phyloP scores from a whole-genome alignment of 2,113 vertebrate species.

The Myotis lucifugus region DNA sequence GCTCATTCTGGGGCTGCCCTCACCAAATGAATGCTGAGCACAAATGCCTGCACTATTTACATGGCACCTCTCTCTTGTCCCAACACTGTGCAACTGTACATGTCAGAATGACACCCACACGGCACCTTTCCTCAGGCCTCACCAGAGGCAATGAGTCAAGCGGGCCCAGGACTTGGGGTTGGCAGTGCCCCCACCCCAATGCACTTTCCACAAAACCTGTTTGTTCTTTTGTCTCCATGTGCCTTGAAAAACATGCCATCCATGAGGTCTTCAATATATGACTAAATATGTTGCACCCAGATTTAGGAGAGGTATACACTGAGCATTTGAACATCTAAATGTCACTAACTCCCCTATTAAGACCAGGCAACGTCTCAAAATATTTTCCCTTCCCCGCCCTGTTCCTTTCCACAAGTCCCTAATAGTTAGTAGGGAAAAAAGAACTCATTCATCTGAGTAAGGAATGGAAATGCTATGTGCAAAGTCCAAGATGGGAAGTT shows the following conservation, averaged over 20 bases:
- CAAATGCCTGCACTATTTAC: fast-evolving
- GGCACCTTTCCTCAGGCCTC: neutral
- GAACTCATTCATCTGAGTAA: neutral
- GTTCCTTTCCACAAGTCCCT: neutral
- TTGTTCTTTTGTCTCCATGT: neutral
- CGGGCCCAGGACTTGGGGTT: neutral
- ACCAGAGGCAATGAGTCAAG: neutral
- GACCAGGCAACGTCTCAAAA: neutral
- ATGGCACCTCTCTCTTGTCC: neutral
- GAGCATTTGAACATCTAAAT: neutral
- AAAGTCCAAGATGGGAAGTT: neutral
- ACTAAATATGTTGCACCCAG: neutral
- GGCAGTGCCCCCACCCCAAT: neutral
- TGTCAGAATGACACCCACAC: no score
- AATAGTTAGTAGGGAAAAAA: neutral
- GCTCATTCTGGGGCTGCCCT: neutral
- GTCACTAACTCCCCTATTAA: constrained; percentile 41
- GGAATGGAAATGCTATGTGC: neutral
- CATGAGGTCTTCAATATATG: neutral
- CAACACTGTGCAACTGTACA: fast-evolving
- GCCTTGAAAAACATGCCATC: neutral
- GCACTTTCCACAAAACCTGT: neutral
- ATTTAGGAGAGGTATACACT: constrained; percentile 9
- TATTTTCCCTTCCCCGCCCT: constrained; percentile 45
- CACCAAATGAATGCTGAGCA: neutral